Evolutionary conservation across 2,113 vertebrate species (phyloP), one percentile per base, ranked within the genome.

Genomic region (Holacanthus passer): DNA sequence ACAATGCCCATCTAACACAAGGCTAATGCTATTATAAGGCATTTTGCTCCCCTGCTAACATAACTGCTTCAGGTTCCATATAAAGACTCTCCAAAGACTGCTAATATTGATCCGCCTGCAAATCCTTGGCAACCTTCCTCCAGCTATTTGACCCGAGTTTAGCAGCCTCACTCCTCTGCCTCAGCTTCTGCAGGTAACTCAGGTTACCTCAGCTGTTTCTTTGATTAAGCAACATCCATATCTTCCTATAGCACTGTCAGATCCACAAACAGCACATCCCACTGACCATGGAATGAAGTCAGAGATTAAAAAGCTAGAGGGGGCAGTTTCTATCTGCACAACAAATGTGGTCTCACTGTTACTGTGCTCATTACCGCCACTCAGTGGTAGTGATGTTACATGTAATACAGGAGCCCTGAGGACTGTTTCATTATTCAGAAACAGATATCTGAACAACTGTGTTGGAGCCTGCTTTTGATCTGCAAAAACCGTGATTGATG

Each of bases 81-180:
- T 82, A 56, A 22, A 82, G 37, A 58, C 45, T 70, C 63, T 77
- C 59, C 65, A 70, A 60, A 82, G 78, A 66, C 24, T 20, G 29
- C 31, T 39, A n/a, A 22, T 79, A 83, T 86, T 62, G 77, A 87
- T 87, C 73, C 31, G 14, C 67, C 47, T 59, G 64, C 47, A 74
- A 64, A 77, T 76, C 53, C 55, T 66, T 60, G 17, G 47, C 59
- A 67, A 50, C 47, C 66, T 52, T 85, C 73, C 73, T 83, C 41
- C 19, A 60, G 58, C 59, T 60, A 9, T 82, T 45, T 83, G 73
- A 80, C 45, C 37, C 20, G n/a, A 29, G 17, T 0, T 50, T 47
- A 27, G 3, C 66, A 67, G 52, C 35, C 29, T 52, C 27, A 13
- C 59, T 75, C 45, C 29, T 52, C 35, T 13, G 31, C 37, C 37